These are phyloP conservation scores for Psittacula echo DNA, from an alignment of 2,797 vertebrate species.

Conservation along the genomic window DNA sequence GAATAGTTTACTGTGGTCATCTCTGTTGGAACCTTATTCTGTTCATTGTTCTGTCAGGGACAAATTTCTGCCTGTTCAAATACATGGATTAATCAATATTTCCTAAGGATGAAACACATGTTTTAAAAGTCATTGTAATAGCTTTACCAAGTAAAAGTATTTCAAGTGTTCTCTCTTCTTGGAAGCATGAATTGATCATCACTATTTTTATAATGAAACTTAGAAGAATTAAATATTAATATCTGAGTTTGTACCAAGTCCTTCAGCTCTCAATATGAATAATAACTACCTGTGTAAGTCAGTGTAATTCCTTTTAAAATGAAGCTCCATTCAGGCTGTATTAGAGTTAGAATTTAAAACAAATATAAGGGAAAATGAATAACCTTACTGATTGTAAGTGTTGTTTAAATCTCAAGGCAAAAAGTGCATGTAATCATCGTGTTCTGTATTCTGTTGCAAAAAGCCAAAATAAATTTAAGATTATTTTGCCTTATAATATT, in stretches of 20 bases:
- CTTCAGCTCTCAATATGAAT: neutral
- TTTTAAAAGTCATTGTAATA: constrained; percentile 23
- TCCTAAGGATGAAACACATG: neutral
- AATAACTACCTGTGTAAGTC: neutral
- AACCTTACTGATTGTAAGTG: neutral
- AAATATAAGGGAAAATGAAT: neutral
- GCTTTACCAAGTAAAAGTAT: constrained; percentile 13
- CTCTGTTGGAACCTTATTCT: neutral
- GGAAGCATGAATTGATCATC: neutral
- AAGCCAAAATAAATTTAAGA: constrained; percentile 8
- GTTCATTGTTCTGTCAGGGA: neutral
- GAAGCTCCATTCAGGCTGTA: neutral
- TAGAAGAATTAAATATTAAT: neutral
- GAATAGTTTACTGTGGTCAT: neutral
- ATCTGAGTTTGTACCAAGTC: neutral
- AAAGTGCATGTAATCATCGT: neutral
- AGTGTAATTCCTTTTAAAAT: neutral
- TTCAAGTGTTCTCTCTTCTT: neutral
- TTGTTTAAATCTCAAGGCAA: constrained; percentile 13
- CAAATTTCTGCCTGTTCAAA: neutral
- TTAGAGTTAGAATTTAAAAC: neutral
- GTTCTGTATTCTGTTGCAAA: constrained; percentile 8
- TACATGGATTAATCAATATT: neutral
- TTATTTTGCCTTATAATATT: neutral
- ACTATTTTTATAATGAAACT: neutral